A percentile compares a stretch with the other conserved stretches of the same genome.
Evolutionary conservation across 1,140 invertebrate species (phyloP).

Genomic region (Mycetomoellerius zeteki): DNA sequence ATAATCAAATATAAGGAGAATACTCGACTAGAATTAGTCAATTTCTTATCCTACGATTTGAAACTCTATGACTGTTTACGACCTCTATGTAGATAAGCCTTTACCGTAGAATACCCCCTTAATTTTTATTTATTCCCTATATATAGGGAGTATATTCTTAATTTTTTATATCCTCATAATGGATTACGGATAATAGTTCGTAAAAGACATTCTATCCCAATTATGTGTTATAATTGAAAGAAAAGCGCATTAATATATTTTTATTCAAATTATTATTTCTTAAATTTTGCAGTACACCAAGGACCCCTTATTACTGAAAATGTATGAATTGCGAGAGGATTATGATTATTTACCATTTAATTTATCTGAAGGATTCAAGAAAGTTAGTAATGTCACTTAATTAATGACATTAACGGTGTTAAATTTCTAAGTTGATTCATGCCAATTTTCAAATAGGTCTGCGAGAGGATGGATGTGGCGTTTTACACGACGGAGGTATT

Average conservation of each 20-base stretch:
- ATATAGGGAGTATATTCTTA: neutral
- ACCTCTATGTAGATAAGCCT: no score
- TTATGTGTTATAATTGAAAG: neutral
- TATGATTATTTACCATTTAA: constrained; percentile 34
- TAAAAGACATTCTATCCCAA: neutral
- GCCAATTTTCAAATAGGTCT: constrained; percentile 50
- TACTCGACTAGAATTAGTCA: no score
- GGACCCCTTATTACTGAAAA: neutral
- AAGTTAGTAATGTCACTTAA: constrained; percentile 61
- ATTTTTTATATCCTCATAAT: neutral
- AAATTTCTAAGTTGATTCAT: neutral
- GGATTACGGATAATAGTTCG: neutral
- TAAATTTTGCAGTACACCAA: constrained; percentile 44
- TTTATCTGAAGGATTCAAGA: constrained; percentile 35
- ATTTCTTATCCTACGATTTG: no score
- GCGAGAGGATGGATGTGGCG: constrained; percentile 57
- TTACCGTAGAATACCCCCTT: no score
- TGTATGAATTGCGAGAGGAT: constrained; percentile 40
- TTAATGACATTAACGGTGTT: neutral
- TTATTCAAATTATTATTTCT: neutral
- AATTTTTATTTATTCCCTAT: no score
- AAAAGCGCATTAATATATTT: neutral
- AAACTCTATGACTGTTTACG: no score
- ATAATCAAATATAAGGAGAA: no score
- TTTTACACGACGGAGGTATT: constrained; percentile 55